Evolutionary conservation across 2,888 invertebrate genomes (phyloP), one percentile per base, ranked within the genome.

Genomic region (Cistogaster globosa): DNA sequence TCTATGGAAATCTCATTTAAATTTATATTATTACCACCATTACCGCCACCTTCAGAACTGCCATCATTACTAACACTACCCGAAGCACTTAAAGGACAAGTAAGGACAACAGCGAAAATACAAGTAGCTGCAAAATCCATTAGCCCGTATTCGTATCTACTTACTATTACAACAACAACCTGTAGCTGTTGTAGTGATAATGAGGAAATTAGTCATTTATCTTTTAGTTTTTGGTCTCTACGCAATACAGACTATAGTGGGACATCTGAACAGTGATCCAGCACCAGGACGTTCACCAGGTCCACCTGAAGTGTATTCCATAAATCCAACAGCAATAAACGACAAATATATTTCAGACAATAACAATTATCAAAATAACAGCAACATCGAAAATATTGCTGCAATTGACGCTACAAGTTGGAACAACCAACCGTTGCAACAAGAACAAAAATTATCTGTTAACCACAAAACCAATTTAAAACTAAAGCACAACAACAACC

Each of bases 211-310:
- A 89, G 89, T 89, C 86, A 87, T 89, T 87, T 89, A 88, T 86
- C 87, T 89, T 84, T 87, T 89, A 86, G 88, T 89, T 87, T 88
- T 89, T 86, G 89, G 89, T 83, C 87, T 89, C 85, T 88, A 88
- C 75, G 87, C 89, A 81, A 88, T 89, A 85, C 89, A 89, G 81
- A 88, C 88, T 67, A 92, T 92, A 65, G 92, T 92, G 67, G 92
- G 92, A 78, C 90, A 92, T 78, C 94, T 94, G 18, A 94, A 93
- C 88, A 95, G 94, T 75, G 95, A 95, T 90, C 95, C 95, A 16
- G 95, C 95, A 0, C 95, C 95, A 0, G 95, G 95, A 9, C 93
- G 95, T 53, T 95, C 95, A 0, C 95, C 95, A 16, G 95, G 95
- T 55, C 95, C 95, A 87, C 95, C 95, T 78, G 78, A 81, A 16